A percentile compares a stretch with the other conserved stretches of the same genome.
phyloP scores from a whole-genome alignment of 2,797 vertebrate species.

The Zalophus californianus region DNA sequence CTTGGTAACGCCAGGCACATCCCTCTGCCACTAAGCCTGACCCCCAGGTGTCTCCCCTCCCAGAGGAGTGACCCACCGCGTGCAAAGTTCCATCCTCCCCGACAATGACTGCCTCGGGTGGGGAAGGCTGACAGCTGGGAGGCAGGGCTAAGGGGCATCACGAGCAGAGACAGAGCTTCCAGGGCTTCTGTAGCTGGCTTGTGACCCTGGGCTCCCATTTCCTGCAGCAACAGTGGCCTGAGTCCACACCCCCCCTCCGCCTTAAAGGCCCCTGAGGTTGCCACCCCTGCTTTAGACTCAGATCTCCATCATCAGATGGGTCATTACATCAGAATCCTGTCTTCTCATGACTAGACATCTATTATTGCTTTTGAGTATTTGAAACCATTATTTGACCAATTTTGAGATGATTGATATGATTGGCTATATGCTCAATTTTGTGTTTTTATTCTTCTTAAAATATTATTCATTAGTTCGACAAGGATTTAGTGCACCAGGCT shows the following conservation, averaged over 20 bases:
- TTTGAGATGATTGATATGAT: not conserved
- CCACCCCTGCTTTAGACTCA: fast-evolving
- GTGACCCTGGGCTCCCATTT: not conserved
- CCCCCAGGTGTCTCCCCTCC: not conserved
- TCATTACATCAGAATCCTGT: not conserved
- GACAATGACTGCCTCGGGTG: not conserved
- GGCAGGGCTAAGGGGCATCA: not conserved
- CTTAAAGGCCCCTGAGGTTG: not conserved
- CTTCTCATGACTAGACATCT: not conserved
- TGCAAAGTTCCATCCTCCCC: not conserved
- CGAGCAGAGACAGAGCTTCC: fast-evolving
- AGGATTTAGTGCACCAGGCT: not conserved
- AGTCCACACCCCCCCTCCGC: not conserved
- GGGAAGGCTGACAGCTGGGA: not conserved
- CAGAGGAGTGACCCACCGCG: not conserved
- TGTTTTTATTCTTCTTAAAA: not conserved
- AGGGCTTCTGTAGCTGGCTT: not conserved
- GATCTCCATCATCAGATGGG: too few species aligned
- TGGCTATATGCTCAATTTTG: not conserved
- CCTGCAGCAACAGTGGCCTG: not conserved
- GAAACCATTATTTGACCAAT: not conserved
- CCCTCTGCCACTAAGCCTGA: not conserved
- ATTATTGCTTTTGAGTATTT: not conserved
- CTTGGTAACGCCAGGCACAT: too few species aligned
- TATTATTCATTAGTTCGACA: not conserved